Evolutionary conservation across 1,140 invertebrate genomes (phyloP).

Genomic region (Drosophila grimshawi): DNA sequence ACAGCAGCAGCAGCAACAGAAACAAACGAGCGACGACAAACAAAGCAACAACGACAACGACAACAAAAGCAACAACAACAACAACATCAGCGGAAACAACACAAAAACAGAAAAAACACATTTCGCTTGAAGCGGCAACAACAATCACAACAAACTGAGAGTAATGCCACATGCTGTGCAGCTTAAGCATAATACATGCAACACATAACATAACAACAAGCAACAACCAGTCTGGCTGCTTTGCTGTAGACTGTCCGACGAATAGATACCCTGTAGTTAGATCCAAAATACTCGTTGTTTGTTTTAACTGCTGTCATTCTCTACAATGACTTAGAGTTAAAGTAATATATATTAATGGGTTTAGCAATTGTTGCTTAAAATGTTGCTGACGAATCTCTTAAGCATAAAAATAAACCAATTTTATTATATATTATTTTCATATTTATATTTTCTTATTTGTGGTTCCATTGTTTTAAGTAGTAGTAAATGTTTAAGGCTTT

Average conservation of each 20-base stretch:
- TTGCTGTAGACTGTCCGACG: not conserved
- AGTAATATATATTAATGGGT: too few species aligned
- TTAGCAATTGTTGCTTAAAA: too few species aligned
- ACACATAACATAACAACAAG: constrained; percentile 39
- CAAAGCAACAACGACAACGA: constrained; percentile 38
- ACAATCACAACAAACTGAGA: constrained; percentile 34
- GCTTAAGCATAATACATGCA: constrained; percentile 49
- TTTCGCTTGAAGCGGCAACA: constrained; percentile 43
- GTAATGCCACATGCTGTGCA: constrained; percentile 65
- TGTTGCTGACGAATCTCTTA: too few species aligned
- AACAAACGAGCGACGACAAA: constrained; percentile 70
- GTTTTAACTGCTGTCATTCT: too few species aligned
- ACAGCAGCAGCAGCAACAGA: constrained; percentile 25
- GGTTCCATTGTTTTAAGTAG: too few species aligned
- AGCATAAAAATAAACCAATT: too few species aligned
- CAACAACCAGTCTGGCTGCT: constrained; percentile 16
- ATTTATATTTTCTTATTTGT: too few species aligned
- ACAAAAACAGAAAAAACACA: constrained; percentile 36
- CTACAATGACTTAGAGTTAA: too few species aligned
- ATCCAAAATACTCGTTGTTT: not conserved
- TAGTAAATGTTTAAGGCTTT: too few species aligned
- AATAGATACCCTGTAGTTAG: not conserved
- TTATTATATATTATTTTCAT: too few species aligned
- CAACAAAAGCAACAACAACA: constrained; percentile 40
- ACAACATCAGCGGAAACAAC: constrained; percentile 58